Base-by-base conservation (phyloP, 2,888 invertebrate genomes). In the Rhyacophila evoluta region DNA sequence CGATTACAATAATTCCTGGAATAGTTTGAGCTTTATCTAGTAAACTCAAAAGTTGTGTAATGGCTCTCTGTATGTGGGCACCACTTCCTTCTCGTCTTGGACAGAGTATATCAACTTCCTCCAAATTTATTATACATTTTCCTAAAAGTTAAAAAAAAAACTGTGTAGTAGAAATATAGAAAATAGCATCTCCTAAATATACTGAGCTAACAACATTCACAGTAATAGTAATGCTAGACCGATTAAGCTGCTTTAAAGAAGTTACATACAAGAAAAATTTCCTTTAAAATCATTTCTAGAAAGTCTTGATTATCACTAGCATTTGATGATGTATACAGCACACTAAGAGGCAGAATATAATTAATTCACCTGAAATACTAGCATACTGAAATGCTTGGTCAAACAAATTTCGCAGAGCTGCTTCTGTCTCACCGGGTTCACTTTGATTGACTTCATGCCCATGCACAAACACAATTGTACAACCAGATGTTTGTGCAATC, bases 391-490 rank as follows among this genome's bases (percentile, higher is more conserved):
- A 84, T 0, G 90, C 90, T 72, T 88, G 85, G 4, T 86, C 83
- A 84, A 92, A 92, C 27, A 89, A 85, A 33, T 85, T 83, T 2
- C 87, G 84, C 15, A 92, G 83, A 33, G 86, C 85, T 2, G 84
- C 84, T 84, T 91, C 91, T 0, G 90, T 88, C 84, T 90, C 90
- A 0, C 91, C 92, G 0, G 91, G 90, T 82, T 88, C 85, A 0
- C 89, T 85, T n/a, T 86, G 86, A 41, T 87, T 83, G 1, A 91
- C 83, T 72, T 89, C 87, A 0, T 88, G 84, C 0, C 88, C 87
- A 72, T 86, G 86, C 1, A 92, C 84, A 11, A 85, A 83, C 69
- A 91, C 85, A 11, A 91, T 84, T 78, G 88, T 88, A 78, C 89
- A 88, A n/a, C 84, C 83, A 82, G 86, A 85, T 37, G 87, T 85